A percentile compares a stretch with the other conserved stretches of the same genome.
phyloP scores from a whole-genome alignment of 1,140 invertebrate species.

The Lerema accius region DNA sequence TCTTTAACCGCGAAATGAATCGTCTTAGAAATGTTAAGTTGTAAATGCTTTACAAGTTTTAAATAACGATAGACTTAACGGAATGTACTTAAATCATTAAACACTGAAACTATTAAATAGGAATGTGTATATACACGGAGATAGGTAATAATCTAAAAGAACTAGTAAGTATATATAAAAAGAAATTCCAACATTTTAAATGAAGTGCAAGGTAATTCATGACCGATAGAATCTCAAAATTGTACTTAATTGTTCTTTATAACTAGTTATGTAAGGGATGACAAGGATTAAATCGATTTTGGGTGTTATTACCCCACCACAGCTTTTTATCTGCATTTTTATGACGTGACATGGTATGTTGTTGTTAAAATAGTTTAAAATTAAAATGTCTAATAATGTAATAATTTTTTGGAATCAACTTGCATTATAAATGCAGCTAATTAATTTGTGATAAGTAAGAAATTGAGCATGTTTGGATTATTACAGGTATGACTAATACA shows the following conservation, averaged over 20 bases:
- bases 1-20: conserved; percentile 16
- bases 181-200: not conserved
- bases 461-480: conserved; percentile 19
- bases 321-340: conserved; percentile 8
- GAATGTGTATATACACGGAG: not conserved
- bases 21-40: not conserved
- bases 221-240: conserved; percentile 54
- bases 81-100: not conserved
- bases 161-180: not conserved
- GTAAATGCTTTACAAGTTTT: conserved; percentile 10
- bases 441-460: conserved; percentile 15
- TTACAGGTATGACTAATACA: conserved; percentile 21
- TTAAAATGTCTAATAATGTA: not conserved
- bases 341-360: not conserved
- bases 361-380: not conserved
- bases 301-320: not conserved
- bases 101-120: not conserved
- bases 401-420: conserved; percentile 7
- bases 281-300: not conserved
- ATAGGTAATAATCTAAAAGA: conserved; percentile 20
- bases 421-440: conserved; percentile 18
- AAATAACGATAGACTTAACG: conserved; percentile 9
- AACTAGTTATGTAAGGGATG: conserved; percentile 2
- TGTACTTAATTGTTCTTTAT: conserved; percentile 53
- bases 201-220: conserved; percentile 8